phyloP scores from a whole-genome alignment of 2,113 vertebrate species.

The Malurus elegans region DNA sequence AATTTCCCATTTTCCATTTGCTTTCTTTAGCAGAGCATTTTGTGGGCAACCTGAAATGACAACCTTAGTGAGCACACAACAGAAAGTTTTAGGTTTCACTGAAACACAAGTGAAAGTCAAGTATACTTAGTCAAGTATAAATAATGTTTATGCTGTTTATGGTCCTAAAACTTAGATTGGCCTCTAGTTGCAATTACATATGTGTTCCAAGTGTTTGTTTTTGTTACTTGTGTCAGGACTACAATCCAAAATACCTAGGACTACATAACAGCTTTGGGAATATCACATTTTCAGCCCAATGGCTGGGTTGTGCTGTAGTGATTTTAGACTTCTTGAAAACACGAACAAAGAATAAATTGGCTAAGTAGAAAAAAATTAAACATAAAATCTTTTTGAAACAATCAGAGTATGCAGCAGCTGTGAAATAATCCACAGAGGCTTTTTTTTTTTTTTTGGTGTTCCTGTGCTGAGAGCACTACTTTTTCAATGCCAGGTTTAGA shows the following conservation, averaged over 20 bases:
- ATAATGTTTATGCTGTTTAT: slow-evolving; percentile 6
- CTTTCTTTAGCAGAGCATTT: not conserved
- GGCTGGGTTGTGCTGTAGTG: not conserved
- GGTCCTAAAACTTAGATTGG: not conserved
- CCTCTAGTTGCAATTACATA: not conserved
- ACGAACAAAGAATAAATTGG: not conserved
- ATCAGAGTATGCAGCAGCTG: not conserved
- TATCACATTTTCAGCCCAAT: slow-evolving; percentile 41
- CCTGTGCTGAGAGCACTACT: not conserved
- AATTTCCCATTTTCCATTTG: not conserved
- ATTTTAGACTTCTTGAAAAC: slow-evolving; percentile 28
- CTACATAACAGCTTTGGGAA: slow-evolving; percentile 45
- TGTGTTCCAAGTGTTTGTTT: slow-evolving; percentile 36
- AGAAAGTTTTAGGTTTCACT: not conserved
- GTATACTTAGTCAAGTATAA: not conserved
- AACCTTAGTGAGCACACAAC: not conserved
- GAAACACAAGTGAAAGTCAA: not conserved
- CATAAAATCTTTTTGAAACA: not conserved
- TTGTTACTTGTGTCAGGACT: slow-evolving; percentile 16
- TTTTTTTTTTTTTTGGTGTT: not conserved
- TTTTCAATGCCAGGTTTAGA: not conserved
- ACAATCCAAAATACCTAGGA: slow-evolving; percentile 26
- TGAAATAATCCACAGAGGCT: not conserved
- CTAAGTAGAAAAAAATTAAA: not conserved
- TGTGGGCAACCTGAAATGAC: not conserved